Conservation (phyloP, 2,113 vertebrate genomes). For the Tautogolabrus adspersus region DNA sequence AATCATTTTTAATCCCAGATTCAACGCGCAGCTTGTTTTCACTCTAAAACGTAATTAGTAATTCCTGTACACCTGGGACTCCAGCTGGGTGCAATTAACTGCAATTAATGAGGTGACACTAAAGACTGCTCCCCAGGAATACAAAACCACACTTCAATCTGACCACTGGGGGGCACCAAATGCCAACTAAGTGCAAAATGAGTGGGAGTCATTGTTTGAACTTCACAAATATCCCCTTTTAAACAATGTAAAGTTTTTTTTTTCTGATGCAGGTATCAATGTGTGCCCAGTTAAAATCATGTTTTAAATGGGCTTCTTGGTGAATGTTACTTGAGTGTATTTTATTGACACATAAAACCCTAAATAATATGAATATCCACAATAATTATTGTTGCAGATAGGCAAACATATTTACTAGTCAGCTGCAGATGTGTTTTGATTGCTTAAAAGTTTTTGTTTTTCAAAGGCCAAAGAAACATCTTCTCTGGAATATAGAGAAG, state of each 20-base stretch:
- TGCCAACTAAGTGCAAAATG: conserved; percentile 18
- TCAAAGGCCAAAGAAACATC: conserved; percentile 8
- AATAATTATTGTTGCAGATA: not conserved
- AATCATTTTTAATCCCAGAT: conserved; percentile 20
- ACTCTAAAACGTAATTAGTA: conserved; percentile 7
- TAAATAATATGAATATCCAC: not conserved
- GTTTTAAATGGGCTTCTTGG: no score
- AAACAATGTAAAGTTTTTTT: not conserved
- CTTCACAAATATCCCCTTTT: not conserved
- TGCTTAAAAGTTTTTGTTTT: not conserved
- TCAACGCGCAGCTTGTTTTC: conserved; percentile 28
- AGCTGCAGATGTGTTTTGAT: no score
- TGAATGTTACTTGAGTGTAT: not conserved
- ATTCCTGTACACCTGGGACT: conserved; percentile 21
- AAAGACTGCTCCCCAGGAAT: not conserved
- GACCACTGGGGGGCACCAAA: conserved; percentile 13
- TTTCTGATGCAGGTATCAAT: no score
- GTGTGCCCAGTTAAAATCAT: no score
- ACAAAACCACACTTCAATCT: not conserved
- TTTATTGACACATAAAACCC: not conserved
- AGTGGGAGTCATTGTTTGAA: conserved; percentile 4
- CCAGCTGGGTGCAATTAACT: conserved; percentile 42
- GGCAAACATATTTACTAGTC: not conserved
- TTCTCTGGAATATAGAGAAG: conserved; percentile 7
- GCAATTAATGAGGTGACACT: conserved; percentile 21